These are phyloP conservation scores for Pararge aegeria DNA, from an alignment of 1,140 invertebrate genomes.

Conservation along the genomic window DNA sequence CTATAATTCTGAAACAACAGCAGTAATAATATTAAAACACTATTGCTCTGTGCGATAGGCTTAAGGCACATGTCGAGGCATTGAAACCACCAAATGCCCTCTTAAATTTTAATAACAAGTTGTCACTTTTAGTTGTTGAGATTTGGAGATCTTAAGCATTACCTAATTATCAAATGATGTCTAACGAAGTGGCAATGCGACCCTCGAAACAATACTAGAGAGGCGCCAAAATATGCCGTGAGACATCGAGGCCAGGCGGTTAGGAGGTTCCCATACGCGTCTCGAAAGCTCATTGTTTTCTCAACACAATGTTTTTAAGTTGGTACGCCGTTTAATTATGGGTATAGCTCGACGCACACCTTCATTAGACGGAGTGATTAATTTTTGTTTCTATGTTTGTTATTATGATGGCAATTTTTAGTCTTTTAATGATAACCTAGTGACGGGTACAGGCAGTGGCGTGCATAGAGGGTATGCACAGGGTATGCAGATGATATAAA, in stretches of 20 bases:
- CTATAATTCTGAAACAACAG: too few species aligned
- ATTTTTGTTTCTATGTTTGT: neutral
- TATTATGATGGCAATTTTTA: too few species aligned
- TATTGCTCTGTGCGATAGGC: too few species aligned
- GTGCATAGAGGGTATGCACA: too few species aligned
- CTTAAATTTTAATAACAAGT: too few species aligned
- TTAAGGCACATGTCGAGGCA: too few species aligned
- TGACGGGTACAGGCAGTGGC: too few species aligned
- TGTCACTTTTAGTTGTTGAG: neutral
- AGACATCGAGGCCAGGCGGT: constrained; percentile 8
- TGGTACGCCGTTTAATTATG: neutral
- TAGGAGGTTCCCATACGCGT: constrained; percentile 6
- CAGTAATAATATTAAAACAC: too few species aligned
- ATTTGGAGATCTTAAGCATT: neutral
- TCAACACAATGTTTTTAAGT: constrained; percentile 2
- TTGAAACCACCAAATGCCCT: too few species aligned
- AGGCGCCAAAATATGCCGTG: neutral
- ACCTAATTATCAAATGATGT: neutral
- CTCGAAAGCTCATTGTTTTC: constrained; percentile 11
- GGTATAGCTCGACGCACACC: neutral
- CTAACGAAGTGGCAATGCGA: neutral
- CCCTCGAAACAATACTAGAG: neutral
- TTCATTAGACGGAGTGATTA: neutral
- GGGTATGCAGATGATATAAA: too few species aligned
- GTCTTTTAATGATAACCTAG: too few species aligned